These are phyloP conservation scores for Lutjanus argentimaculatus DNA, from an alignment of 2,797 vertebrate species.

Conservation along the genomic window DNA sequence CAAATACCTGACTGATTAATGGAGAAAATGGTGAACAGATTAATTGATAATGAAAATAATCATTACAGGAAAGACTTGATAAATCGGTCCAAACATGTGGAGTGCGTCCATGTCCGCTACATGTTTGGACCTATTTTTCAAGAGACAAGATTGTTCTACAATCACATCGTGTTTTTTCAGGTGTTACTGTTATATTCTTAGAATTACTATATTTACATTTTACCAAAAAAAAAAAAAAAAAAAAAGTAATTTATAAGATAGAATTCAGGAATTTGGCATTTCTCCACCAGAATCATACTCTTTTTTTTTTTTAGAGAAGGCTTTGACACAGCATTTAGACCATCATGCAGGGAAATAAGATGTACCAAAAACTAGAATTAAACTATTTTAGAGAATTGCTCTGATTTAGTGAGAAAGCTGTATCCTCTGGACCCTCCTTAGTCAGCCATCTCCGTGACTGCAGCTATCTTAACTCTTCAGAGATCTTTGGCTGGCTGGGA, in stretches of 20 bases:
- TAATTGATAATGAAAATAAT: too few relatives aligned
- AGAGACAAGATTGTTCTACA: neutral
- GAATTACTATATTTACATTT: neutral
- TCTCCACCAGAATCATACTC: neutral
- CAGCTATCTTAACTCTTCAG: neutral
- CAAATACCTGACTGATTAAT: too few relatives aligned
- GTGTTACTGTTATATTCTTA: neutral
- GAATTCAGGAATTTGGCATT: neutral
- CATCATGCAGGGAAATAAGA: neutral
- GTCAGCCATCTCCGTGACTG: neutral
- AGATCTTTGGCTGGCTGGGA: neutral
- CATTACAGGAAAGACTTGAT: too few relatives aligned
- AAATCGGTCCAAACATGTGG: too few relatives aligned
- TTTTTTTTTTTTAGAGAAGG: too few relatives aligned
- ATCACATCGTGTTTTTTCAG: neutral
- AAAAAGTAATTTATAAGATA: neutral
- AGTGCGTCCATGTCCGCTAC: too few relatives aligned
- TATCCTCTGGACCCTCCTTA: neutral
- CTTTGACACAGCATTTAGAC: neutral
- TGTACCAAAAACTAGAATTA: neutral
- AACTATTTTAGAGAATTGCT: neutral
- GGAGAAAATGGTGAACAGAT: too few relatives aligned
- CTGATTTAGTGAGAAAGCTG: neutral
- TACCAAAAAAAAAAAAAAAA: neutral
- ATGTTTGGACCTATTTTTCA: too few relatives aligned